phyloP scores from a whole-genome alignment of 2,888 invertebrate species.

The Pterostichus madidus region DNA sequence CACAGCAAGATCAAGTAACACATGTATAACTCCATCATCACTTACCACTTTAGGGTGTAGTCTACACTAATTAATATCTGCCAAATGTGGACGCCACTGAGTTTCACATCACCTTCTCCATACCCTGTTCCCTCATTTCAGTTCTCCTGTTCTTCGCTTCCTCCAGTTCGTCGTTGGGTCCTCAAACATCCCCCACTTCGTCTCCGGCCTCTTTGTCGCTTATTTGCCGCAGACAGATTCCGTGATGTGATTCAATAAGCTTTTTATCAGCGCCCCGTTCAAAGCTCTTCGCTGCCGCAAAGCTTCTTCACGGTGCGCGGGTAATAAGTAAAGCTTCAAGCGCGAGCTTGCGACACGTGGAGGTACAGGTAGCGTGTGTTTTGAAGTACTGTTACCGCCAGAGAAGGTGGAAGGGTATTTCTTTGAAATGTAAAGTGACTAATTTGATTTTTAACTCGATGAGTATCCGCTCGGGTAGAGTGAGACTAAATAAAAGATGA shows the following conservation, averaged over 20 bases:
- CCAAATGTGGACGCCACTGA: background rate
- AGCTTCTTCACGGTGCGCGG: slow-evolving; percentile 61
- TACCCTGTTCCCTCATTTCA: slow-evolving; percentile 26
- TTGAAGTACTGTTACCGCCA: too few relatives aligned
- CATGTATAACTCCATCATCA: background rate
- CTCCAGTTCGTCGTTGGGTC: slow-evolving; percentile 29
- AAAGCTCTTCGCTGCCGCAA: slow-evolving; percentile 67
- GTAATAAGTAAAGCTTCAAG: slow-evolving; percentile 72
- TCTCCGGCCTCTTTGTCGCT: slow-evolving; percentile 68
- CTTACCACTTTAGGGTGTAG: slow-evolving; percentile 5
- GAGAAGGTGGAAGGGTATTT: background rate
- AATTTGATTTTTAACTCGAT: slow-evolving; percentile 36
- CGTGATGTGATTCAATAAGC: slow-evolving; percentile 76
- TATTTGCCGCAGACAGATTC: slow-evolving; percentile 72
- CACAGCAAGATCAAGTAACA: background rate
- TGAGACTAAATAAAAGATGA: slow-evolving; percentile 14
- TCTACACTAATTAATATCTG: slow-evolving; percentile 19
- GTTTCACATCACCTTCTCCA: slow-evolving; percentile 31
- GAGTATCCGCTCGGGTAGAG: background rate
- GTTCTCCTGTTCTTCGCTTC: slow-evolving; percentile 4
- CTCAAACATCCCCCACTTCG: slow-evolving; percentile 4
- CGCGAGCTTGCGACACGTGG: slow-evolving; percentile 40
- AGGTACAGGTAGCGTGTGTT: background rate
- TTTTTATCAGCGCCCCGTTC: slow-evolving; percentile 72
- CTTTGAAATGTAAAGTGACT: slow-evolving; percentile 27